Evolutionary conservation across 2,888 invertebrate genomes (phyloP).

Genomic region (Drosophila mimica): DNA sequence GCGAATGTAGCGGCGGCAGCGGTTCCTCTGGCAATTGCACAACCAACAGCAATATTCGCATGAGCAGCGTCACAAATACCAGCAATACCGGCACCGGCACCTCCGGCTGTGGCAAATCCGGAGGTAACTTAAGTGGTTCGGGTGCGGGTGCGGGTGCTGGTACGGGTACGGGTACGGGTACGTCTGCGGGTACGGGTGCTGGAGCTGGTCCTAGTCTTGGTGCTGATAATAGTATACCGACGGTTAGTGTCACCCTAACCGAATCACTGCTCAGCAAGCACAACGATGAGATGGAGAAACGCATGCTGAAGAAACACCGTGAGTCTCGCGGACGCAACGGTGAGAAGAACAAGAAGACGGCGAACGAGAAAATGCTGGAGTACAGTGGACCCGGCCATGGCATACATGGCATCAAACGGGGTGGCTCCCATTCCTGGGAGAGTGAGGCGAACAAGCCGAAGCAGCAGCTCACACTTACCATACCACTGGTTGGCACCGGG

Average conservation of each 20-base stretch:
- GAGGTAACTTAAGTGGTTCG: not conserved
- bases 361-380: slow-evolving; percentile 80
- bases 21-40: slow-evolving; percentile 88
- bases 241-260: slow-evolving; percentile 86
- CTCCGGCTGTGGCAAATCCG: slow-evolving; percentile 46
- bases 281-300: slow-evolving; percentile 93
- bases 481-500: not conserved
- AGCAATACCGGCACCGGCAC: slow-evolving; percentile 85
- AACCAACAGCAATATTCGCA: slow-evolving; percentile 87
- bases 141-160: not conserved
- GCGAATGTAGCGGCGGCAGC: slow-evolving; percentile 87
- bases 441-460: slow-evolving; percentile 87
- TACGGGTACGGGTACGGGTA: not conserved
- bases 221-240: slow-evolving; percentile 83
- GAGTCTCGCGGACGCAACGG: slow-evolving; percentile 87
- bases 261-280: slow-evolving; percentile 89
- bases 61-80: slow-evolving; percentile 86
- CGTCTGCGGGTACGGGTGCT: not conserved
- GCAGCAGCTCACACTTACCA: slow-evolving; percentile 81
- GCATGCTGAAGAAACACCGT: slow-evolving; percentile 89
- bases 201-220: not conserved
- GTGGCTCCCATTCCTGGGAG: slow-evolving; percentile 88
- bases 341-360: slow-evolving; percentile 84
- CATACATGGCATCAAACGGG: slow-evolving; percentile 87
- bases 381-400: slow-evolving; percentile 76